Base-by-base conservation (phyloP, 2,888 invertebrate species). In the Lepidocyrtoides sp. region DNA sequence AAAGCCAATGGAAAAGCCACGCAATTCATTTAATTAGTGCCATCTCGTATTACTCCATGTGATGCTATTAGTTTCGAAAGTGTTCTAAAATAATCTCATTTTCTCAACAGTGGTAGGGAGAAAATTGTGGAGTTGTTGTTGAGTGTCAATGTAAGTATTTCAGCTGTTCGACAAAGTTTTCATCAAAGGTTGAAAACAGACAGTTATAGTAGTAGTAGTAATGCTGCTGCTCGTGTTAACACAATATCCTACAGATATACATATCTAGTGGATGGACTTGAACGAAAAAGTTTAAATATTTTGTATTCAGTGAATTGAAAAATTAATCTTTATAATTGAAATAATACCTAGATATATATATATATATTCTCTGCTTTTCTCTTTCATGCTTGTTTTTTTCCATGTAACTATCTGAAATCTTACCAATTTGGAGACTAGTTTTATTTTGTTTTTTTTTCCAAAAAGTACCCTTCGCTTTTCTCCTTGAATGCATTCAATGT, bases 1-100 rank as follows among this genome's bases (percentile, higher is more conserved):
- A 79, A 63, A 87, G 77, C 63, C 86, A 77, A 60, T 57, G 26
- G 17, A 77, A 60, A 77, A 77, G 77, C 86, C 86, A 87, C 86
- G 75, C 77, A 77, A 87, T 87, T 79, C 86, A 87, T 87, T 87
- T 87, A 87, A 87, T 87, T 87, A 87, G 86, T 77, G 86, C 77
- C 85, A 85, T 85, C 85, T 85, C 85, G 29, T 60, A 72, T 85
- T 85, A 72, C 85, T 72, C 36, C 85, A 57, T 85, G 85, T 54
- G 75, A 57, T 85, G 36, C 72, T 41, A 72, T 44, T 72, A 72
- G 17, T 72, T 51, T n/a, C 0, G 7, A 29, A 51, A 77, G 29
- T 77, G 77, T 26, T 77, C 77, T 29, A 77, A 48, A 77, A 77
- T 77, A 77, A 77, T 77, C 77, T 48, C n/a, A n/a, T 51, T 77